Percentiles rank a stretch among this genome's conserved stretches.
phyloP scores from a whole-genome alignment of 2,888 invertebrate species.

The Acheta domesticus region DNA sequence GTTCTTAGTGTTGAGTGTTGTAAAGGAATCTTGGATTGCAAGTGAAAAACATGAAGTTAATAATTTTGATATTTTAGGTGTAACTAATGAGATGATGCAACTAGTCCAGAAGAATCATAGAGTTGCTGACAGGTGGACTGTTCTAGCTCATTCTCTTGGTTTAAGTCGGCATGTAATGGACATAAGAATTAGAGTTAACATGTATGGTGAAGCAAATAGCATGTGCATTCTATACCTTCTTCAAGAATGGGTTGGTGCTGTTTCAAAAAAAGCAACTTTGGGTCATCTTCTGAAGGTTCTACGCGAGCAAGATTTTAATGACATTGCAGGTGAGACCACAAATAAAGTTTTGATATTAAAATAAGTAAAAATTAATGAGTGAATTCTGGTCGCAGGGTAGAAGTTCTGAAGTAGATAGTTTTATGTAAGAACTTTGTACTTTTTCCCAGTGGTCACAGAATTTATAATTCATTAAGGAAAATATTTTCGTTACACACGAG shows the following conservation, averaged over 20 bases:
- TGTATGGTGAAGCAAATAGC: conserved; percentile 30
- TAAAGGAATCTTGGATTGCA: too few species aligned
- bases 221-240: conserved; percentile 32
- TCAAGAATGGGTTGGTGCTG: conserved; percentile 32
- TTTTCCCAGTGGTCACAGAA: too few species aligned
- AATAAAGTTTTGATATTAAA: background rate
- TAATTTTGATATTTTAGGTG: conserved; percentile 23
- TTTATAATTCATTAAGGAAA: too few species aligned
- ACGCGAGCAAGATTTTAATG: conserved; percentile 30
- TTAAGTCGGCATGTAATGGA: conserved; percentile 23
- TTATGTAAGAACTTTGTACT: too few species aligned
- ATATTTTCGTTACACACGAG: too few species aligned
- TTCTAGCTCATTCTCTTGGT: conserved; percentile 32
- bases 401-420: too few species aligned
- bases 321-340: conserved; percentile 30
- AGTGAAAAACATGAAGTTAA: too few species aligned
- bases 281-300: conserved; percentile 28
- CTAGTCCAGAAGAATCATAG: conserved; percentile 32
- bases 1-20: too few species aligned
- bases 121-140: conserved; percentile 29
- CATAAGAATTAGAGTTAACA: conserved; percentile 27
- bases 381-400: too few species aligned
- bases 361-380: background rate
- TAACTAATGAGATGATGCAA: conserved; percentile 32
- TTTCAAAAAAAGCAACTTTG: conserved; percentile 29